A percentile compares a stretch with the other conserved stretches of the same genome.
These are phyloP conservation scores for Scaptomyza graminum DNA, from an alignment of 1,140 invertebrate genomes.

Conservation along the genomic window DNA sequence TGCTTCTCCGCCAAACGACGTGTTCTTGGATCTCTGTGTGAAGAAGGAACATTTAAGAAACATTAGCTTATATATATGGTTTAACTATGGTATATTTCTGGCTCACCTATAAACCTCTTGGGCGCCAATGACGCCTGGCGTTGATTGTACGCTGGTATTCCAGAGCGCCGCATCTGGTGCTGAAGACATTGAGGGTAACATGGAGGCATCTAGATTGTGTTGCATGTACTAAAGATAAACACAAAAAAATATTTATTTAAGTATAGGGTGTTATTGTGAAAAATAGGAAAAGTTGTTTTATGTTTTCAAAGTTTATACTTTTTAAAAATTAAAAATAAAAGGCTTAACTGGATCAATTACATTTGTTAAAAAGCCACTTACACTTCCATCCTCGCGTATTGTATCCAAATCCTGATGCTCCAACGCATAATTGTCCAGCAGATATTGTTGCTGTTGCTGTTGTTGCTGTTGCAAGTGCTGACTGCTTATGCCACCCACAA, in stretches of 20 bases:
- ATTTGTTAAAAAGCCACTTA: too few species aligned
- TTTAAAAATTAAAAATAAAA: too few species aligned
- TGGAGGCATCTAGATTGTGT: slow-evolving; percentile 69
- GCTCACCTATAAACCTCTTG: slow-evolving; percentile 95
- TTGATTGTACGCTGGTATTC: slow-evolving; percentile 86
- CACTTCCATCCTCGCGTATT: slow-evolving; percentile 91
- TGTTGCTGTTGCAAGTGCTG: slow-evolving; percentile 45
- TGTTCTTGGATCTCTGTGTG: slow-evolving; percentile 92
- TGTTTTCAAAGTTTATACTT: too few species aligned
- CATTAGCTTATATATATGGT: neutral
- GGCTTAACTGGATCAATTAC: too few species aligned
- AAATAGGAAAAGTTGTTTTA: too few species aligned
- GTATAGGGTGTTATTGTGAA: too few species aligned
- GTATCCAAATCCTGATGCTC: slow-evolving; percentile 85
- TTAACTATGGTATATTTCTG: slow-evolving; percentile 20
- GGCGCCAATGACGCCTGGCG: slow-evolving; percentile 96
- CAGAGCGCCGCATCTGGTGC: slow-evolving; percentile 86
- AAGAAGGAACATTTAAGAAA: neutral
- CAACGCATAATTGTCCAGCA: slow-evolving; percentile 56
- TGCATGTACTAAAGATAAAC: slow-evolving; percentile 49
- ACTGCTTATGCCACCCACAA: slow-evolving; percentile 38
- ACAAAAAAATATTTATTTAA: too few species aligned
- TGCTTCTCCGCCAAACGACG: slow-evolving; percentile 92
- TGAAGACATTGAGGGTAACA: slow-evolving; percentile 85
- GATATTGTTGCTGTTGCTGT: slow-evolving; percentile 56